phyloP scores from a whole-genome alignment of 2,888 invertebrate genomes.

The Phengaris arion region DNA sequence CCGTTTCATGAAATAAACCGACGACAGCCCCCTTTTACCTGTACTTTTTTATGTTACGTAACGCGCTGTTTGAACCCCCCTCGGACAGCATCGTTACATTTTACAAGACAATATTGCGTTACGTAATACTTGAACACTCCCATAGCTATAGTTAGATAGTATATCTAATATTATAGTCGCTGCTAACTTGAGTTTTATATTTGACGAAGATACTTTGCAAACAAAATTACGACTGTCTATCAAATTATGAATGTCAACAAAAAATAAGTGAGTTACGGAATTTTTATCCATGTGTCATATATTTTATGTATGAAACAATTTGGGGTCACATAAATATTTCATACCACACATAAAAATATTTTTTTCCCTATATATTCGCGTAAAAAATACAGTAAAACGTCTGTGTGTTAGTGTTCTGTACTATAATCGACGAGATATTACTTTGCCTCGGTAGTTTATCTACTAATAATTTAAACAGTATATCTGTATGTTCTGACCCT shows the following conservation, averaged over 20 bases:
- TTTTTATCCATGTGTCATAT: neutral
- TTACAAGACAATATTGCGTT: too few species aligned
- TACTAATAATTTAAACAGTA: slow-evolving; percentile 3
- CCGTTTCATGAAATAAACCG: too few species aligned
- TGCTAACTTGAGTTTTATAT: neutral
- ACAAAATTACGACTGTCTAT: neutral
- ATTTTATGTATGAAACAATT: slow-evolving; percentile 12
- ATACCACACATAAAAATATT: neutral
- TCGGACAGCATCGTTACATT: too few species aligned
- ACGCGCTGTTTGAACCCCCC: too few species aligned
- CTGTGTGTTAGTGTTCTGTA: neutral
- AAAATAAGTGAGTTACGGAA: neutral
- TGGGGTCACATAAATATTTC: neutral
- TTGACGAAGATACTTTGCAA: neutral
- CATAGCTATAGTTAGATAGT: too few species aligned
- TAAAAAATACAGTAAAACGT: neutral
- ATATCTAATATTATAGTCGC: neutral
- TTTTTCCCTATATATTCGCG: neutral
- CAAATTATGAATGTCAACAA: neutral
- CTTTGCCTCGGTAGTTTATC: neutral
- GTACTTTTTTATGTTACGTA: too few species aligned
- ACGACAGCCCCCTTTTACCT: too few species aligned
- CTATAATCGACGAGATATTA: neutral
- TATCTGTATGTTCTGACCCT: neutral
- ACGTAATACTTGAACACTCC: too few species aligned